Conservation (phyloP, 2,888 invertebrate genomes). For the Hirtodrosophila histrioides region DNA sequence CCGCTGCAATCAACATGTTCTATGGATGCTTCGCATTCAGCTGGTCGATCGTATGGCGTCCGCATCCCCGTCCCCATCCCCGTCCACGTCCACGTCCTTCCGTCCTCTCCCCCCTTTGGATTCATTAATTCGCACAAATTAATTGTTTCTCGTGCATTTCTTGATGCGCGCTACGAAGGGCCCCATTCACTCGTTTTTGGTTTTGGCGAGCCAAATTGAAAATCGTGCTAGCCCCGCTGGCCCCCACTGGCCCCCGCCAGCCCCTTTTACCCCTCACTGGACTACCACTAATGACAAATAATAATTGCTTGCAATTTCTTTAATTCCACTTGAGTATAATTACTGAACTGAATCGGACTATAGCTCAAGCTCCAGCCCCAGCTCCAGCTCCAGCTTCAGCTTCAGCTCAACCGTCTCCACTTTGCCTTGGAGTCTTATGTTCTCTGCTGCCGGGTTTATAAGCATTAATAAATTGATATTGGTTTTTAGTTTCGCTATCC, state of each 20-base stretch:
- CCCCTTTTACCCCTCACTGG: slow-evolving; percentile 9
- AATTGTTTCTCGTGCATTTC: slow-evolving; percentile 70
- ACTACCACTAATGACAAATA: slow-evolving; percentile 67
- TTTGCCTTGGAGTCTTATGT: slow-evolving; percentile 16
- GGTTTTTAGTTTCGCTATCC: not conserved
- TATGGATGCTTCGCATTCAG: slow-evolving; percentile 14
- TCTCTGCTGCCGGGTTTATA: not conserved
- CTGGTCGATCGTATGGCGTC: slow-evolving; percentile 35
- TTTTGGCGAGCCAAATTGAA: slow-evolving; percentile 28
- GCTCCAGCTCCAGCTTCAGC: too few relatives aligned
- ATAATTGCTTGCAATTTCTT: slow-evolving; percentile 74
- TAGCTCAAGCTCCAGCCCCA: not conserved
- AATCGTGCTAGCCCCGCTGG: slow-evolving; percentile 26
- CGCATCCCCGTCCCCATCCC: slow-evolving; percentile 6
- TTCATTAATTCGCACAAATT: slow-evolving; percentile 74
- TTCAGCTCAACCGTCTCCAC: too few relatives aligned
- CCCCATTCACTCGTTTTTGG: slow-evolving; percentile 38
- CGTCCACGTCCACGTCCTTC: slow-evolving; percentile 10
- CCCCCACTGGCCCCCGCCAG: not conserved
- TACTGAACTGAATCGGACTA: slow-evolving; percentile 41
- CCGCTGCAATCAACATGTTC: slow-evolving; percentile 49
- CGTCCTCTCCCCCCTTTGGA: slow-evolving; percentile 3
- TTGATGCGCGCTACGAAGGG: slow-evolving; percentile 54
- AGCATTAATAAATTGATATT: slow-evolving; percentile 5
- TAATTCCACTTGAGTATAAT: slow-evolving; percentile 74